These are phyloP conservation scores for Eospalax fontanierii DNA, from an alignment of 2,797 vertebrate species.

Conservation along the genomic window DNA sequence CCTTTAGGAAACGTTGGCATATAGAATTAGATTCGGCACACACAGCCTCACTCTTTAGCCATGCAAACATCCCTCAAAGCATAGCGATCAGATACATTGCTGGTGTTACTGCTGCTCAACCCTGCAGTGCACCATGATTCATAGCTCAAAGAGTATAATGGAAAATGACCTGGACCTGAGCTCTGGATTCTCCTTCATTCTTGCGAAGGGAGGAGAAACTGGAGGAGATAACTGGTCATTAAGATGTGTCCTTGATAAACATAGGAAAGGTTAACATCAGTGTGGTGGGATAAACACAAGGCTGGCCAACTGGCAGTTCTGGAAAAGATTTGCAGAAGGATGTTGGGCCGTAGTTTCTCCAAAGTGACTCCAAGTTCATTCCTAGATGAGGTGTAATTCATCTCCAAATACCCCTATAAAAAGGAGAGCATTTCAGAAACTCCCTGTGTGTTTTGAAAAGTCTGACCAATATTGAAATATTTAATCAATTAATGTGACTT, in stretches of 20 bases:
- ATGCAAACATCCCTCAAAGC: neutral
- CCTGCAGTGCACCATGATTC: rapidly evolving
- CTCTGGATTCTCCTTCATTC: neutral
- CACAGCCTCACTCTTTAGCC: neutral
- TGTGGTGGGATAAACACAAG: neutral
- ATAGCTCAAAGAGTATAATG: neutral
- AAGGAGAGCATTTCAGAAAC: slow-evolving; percentile 22
- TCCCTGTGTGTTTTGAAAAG: slow-evolving; percentile 15
- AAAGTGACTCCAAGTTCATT: slow-evolving; percentile 41
- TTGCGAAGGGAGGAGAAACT: neutral
- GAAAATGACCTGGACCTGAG: neutral
- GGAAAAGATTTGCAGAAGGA: slow-evolving; percentile 55
- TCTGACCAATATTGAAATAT: neutral
- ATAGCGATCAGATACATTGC: rapidly evolving
- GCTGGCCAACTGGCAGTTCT: slow-evolving; percentile 3
- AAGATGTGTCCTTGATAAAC: neutral
- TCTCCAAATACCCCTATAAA: slow-evolving; percentile 61
- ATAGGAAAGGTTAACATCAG: neutral
- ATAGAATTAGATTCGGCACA: neutral
- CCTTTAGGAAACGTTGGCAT: neutral
- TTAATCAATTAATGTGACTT: neutral
- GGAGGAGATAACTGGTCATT: neutral
- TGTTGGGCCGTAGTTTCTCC: neutral
- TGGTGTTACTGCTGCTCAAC: rapidly evolving
- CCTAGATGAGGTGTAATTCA: slow-evolving; percentile 28